A percentile compares a stretch with the other conserved stretches of the same genome.
Evolutionary conservation across 2,888 invertebrate species (phyloP).

Genomic region (Polylopha cassiicola): DNA sequence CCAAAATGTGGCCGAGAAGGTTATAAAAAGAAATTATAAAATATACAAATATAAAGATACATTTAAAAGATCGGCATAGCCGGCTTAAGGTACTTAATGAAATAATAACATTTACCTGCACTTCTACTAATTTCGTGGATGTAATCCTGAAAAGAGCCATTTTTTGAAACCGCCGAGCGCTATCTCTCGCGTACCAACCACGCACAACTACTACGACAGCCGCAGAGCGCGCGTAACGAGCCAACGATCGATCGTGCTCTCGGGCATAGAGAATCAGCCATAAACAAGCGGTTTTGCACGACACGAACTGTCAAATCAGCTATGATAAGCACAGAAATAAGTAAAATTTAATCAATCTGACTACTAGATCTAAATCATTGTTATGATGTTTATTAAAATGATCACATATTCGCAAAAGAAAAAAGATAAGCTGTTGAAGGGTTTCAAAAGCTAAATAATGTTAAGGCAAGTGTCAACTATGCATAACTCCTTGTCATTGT

Average conservation of each 20-base stretch:
- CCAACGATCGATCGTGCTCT: conserved; percentile 51
- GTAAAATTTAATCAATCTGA: background rate
- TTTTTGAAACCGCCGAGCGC: conserved; percentile 57
- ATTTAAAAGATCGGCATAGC: background rate
- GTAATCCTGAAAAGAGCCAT: conserved; percentile 84
- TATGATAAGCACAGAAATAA: background rate
- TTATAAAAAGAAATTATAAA: conserved; percentile 27
- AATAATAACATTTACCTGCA: conserved; percentile 70
- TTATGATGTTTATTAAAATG: no score
- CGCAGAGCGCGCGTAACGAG: conserved; percentile 34
- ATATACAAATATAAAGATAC: conserved; percentile 20
- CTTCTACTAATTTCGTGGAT: conserved; percentile 78
- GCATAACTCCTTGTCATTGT: background rate
- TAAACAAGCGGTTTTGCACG: conserved; percentile 8
- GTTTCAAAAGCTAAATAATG: no score
- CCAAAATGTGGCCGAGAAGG: conserved; percentile 35
- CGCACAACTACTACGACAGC: conserved; percentile 39
- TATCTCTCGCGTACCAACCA: conserved; percentile 42
- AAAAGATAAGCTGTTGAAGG: no score
- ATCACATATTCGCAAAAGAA: no score
- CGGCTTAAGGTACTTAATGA: background rate
- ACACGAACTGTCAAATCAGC: conserved; percentile 6
- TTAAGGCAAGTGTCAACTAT: background rate
- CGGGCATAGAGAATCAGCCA: conserved; percentile 34
- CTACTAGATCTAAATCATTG: no score